These are phyloP conservation scores for Tamias sibiricus DNA, from an alignment of 2,113 vertebrate species.

Conservation along the genomic window DNA sequence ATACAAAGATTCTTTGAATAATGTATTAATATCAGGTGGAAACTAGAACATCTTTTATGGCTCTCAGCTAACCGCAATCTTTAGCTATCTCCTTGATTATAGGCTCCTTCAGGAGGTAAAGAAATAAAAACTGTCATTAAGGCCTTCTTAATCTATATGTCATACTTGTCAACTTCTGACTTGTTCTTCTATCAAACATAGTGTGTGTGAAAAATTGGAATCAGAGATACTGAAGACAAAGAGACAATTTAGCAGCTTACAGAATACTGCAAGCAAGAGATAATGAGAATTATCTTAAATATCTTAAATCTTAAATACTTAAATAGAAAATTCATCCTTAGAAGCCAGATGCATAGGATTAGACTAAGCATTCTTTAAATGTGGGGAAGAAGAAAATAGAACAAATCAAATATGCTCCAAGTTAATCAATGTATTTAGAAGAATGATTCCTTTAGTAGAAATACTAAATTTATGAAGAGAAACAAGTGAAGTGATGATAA, in stretches of 20 bases:
- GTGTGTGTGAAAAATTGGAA: not conserved
- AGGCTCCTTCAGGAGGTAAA: not conserved
- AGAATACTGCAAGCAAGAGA: not conserved
- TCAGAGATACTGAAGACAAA: not conserved
- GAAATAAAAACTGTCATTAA: conserved; percentile 8
- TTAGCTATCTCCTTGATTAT: no score
- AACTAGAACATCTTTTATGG: no score
- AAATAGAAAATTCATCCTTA: not conserved
- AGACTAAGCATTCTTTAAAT: not conserved
- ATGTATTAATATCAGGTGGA: no score
- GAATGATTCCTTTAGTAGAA: conserved; percentile 6
- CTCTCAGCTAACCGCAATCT: no score
- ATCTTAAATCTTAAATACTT: no score
- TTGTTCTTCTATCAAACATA: not conserved
- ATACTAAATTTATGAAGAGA: not conserved
- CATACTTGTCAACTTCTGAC: not conserved
- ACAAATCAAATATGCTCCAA: not conserved
- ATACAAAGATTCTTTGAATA: no score
- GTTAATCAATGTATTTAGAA: not conserved
- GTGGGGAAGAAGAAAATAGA: not conserved
- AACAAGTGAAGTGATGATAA: not conserved
- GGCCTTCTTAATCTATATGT: not conserved
- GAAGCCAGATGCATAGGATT: not conserved
- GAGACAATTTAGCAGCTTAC: not conserved
- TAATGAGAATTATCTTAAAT: no score